phyloP scores from a whole-genome alignment of 2,888 invertebrate species.

The Coenonympha arcania region DNA sequence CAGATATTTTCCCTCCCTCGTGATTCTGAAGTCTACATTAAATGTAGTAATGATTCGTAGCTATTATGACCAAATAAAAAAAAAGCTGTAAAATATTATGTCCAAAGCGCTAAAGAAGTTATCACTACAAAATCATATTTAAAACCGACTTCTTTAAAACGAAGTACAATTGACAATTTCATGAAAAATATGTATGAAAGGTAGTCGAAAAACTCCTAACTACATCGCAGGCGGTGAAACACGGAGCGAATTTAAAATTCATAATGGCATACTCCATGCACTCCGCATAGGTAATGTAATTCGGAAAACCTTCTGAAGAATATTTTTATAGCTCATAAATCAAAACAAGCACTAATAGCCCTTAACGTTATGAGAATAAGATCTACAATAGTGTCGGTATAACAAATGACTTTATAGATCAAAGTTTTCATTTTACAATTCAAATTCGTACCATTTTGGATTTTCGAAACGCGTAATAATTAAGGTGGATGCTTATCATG shows the following conservation, averaged over 20 bases:
- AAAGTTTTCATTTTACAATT: no score
- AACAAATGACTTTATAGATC: neutral
- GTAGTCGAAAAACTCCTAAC: neutral
- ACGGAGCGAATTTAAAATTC: conserved; percentile 1
- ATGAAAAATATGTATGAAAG: neutral
- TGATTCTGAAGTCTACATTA: no score
- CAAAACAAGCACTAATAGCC: neutral
- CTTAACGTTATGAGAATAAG: neutral
- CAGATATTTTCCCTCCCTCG: no score
- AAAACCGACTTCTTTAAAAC: neutral
- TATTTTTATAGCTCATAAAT: conserved; percentile 1
- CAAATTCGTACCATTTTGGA: no score
- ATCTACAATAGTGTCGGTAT: neutral
- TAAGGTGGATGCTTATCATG: no score
- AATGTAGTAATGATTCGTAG: no score
- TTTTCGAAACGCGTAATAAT: no score
- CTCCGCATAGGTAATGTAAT: conserved; percentile 4
- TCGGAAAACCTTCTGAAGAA: neutral
- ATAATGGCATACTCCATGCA: conserved; percentile 4
- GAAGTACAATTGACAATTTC: neutral
- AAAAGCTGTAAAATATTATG: no score
- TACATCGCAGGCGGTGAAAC: neutral
- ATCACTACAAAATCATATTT: neutral
- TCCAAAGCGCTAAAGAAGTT: no score
- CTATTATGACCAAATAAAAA: no score